Evolutionary conservation across 2,113 vertebrate species (phyloP).

Genomic region (Brienomyrus longianalis): DNA sequence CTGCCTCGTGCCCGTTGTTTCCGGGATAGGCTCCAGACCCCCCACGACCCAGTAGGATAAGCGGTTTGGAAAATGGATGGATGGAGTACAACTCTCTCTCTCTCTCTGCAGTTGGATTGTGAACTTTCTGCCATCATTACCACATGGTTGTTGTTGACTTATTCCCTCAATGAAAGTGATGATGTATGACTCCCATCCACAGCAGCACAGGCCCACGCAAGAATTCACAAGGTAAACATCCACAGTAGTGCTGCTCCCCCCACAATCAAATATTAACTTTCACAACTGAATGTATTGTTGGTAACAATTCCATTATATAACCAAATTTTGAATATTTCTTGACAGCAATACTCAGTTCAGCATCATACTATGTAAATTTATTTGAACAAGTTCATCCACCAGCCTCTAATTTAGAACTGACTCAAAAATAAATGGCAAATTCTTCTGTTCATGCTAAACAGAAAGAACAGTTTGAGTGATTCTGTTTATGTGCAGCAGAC

Average conservation of each 20-base stretch:
- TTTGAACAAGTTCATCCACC: not conserved
- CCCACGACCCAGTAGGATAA: no score
- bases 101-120: not conserved
- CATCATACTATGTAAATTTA: not conserved
- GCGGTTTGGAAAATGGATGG: no score
- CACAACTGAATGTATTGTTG: not conserved
- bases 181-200: no score
- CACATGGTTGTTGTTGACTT: no score
- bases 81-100: not conserved
- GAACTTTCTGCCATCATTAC: no score
- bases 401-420: not conserved
- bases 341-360: not conserved
- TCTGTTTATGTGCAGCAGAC: not conserved
- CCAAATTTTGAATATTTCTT: not conserved
- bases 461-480: not conserved
- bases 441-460: not conserved
- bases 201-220: no score
- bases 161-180: no score
- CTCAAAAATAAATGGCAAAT: not conserved
- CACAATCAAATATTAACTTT: not conserved
- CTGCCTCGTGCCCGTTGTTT: no score
- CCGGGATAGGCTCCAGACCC: no score
- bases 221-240: not conserved
- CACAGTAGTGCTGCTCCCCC: not conserved
- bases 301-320: not conserved